Base-by-base conservation (phyloP, 2,797 vertebrate species). In the Malacoraja senta region DNA sequence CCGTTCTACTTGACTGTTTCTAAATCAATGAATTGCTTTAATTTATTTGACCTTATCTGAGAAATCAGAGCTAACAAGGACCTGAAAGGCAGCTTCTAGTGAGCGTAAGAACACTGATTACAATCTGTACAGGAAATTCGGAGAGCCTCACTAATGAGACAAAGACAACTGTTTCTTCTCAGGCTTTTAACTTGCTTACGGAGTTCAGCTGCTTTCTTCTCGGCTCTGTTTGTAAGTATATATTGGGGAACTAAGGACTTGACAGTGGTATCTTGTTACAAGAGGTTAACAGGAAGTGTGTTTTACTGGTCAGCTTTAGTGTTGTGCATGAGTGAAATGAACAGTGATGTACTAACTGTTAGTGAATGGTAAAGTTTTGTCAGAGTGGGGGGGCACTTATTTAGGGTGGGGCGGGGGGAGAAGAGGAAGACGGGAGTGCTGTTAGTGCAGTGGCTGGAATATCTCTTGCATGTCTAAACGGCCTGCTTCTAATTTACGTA, bases 41-140 rank as follows among this genome's bases (percentile, higher is more conserved):
- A 71, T 91, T 91, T 92, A 74, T 92, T 92, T 92, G 90, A 92
- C 90, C 71, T 92, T 92, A 92, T 92, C 90, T 92, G 71, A 92
- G 90, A 92, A 76, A 92, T 58, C 38, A 12, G 38, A 92, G 90
- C 90, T 71, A 92, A 76, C 71, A n/a, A 26, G 71, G 90, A 92
- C 71, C 21, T 53, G 71, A 76, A 35, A 24, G 53, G 35, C 72
- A 76, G 90, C 90, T 38, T 92, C 38, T 71, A 92, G 90, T 76
- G 90, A 74, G 88, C 17, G 90, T 74, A 92, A 74, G 84, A 92
- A 92, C 71, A 74, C 90, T 92, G 90, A 92, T 92, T 92, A 74
- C 38, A 74, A 92, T 92, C 90, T 92, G 83, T 86, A 24, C 71
- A 92, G 90, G 90, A 92, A 92, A 71, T 92, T 53, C 90, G n/a